phyloP scores from a whole-genome alignment of 2,113 vertebrate species.

The Callithrix jacchus region DNA sequence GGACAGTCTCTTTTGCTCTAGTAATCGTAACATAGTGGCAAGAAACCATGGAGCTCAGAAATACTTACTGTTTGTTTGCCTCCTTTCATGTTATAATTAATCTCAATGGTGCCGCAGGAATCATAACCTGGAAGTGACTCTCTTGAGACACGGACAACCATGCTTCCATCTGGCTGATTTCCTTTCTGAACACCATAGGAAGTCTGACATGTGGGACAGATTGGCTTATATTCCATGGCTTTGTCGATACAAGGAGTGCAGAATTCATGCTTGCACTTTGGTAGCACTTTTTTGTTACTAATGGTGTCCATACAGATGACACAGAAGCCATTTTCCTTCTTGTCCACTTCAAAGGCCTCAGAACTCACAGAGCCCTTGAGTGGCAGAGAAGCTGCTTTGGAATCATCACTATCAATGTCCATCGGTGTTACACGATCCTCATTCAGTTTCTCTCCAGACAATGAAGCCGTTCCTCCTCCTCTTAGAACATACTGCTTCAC shows the following conservation, averaged over 20 bases:
- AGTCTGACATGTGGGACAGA: constrained; percentile 80
- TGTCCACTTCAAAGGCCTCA: background rate
- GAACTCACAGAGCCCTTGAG: background rate
- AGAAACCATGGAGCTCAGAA: constrained; percentile 2
- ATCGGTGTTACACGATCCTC: background rate
- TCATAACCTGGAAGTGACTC: constrained; percentile 70
- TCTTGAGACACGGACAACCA: accelerated
- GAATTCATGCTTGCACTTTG: constrained; percentile 85
- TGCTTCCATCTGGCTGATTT: constrained; percentile 82
- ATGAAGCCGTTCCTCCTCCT: background rate
- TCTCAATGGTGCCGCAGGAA: constrained; percentile 61
- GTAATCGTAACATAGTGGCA: background rate
- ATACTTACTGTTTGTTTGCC: constrained; percentile 85
- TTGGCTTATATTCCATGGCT: constrained; percentile 68
- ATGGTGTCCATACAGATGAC: constrained; percentile 80
- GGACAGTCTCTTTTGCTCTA: background rate
- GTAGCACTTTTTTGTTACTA: constrained; percentile 64
- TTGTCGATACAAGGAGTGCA: constrained; percentile 74
- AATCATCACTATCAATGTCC: background rate
- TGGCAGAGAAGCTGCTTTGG: background rate
- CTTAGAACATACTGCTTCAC: constrained; percentile 39
- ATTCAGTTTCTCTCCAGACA: background rate
- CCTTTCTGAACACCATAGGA: constrained; percentile 78
- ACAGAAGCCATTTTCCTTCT: constrained; percentile 65
- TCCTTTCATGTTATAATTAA: background rate